Conservation (phyloP, 2,888 invertebrate species). For the Eueremaeus valkanovi region DNA sequence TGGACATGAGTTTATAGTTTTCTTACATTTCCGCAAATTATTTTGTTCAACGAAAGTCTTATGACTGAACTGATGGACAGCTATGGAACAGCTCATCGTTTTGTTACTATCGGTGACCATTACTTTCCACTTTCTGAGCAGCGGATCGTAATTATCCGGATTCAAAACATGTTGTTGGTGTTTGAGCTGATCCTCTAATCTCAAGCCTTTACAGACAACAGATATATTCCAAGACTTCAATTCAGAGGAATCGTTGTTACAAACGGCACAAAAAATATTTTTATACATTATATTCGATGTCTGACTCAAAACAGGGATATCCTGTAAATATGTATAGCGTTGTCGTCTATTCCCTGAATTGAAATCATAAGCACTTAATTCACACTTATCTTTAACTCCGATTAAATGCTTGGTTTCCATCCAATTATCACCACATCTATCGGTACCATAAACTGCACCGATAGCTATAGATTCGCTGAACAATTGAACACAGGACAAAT, state of each 20-base stretch:
- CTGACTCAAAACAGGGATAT: not conserved
- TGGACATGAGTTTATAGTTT: constrained; percentile 19
- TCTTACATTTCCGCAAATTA: constrained; percentile 1
- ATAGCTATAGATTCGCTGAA: not conserved
- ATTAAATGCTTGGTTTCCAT: not conserved
- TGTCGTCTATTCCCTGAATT: not conserved
- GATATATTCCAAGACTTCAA: not conserved
- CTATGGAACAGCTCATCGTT: not conserved
- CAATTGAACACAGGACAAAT: not conserved
- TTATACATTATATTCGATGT: not conserved
- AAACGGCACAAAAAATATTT: constrained; percentile 18
- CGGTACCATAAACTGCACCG: not conserved
- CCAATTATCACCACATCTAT: not conserved
- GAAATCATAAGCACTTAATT: not conserved
- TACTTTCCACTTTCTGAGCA: not conserved
- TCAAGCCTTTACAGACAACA: not conserved
- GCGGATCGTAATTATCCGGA: not conserved
- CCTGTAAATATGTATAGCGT: not conserved
- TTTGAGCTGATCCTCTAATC: not conserved
- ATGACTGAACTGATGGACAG: not conserved
- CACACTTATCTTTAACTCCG: not conserved
- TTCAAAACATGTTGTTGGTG: not conserved
- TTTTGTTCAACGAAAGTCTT: not conserved
- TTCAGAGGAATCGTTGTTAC: not conserved
- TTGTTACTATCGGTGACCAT: not conserved